Conservation (phyloP, 1,140 invertebrate species). For the Lepidurus couesii region DNA sequence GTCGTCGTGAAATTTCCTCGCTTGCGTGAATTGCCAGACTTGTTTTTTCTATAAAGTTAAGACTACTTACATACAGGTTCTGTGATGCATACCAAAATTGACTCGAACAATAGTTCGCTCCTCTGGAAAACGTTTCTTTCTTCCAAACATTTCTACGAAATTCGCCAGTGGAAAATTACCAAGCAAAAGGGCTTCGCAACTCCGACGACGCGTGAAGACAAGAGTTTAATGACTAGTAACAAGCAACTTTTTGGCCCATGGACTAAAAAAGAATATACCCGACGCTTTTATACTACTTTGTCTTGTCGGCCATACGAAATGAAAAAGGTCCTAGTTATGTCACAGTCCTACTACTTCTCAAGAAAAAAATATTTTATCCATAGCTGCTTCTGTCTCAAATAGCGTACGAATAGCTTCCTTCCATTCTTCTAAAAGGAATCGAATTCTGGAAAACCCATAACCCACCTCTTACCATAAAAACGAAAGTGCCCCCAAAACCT, state of each 20-base stretch:
- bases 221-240: conserved; percentile 11
- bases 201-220: conserved; percentile 9
- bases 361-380: background rate
- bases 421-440: background rate
- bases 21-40: background rate
- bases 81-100: background rate
- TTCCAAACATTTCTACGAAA: background rate
- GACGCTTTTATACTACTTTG: background rate
- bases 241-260: background rate
- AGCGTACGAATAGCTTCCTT: background rate
- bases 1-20: background rate
- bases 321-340: background rate
- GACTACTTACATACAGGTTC: background rate
- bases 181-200: background rate
- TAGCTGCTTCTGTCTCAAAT: background rate
- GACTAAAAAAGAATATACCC: background rate
- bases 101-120: background rate
- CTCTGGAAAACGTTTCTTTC: background rate
- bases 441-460: too few species aligned
- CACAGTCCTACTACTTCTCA: background rate
- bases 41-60: background rate
- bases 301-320: background rate
- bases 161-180: background rate
- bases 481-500: too few species aligned
- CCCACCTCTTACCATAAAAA: too few species aligned